Evolutionary conservation across 2,888 invertebrate species (phyloP), one percentile per base, ranked within the genome.

Genomic region (Shargacucullia verbasci): DNA sequence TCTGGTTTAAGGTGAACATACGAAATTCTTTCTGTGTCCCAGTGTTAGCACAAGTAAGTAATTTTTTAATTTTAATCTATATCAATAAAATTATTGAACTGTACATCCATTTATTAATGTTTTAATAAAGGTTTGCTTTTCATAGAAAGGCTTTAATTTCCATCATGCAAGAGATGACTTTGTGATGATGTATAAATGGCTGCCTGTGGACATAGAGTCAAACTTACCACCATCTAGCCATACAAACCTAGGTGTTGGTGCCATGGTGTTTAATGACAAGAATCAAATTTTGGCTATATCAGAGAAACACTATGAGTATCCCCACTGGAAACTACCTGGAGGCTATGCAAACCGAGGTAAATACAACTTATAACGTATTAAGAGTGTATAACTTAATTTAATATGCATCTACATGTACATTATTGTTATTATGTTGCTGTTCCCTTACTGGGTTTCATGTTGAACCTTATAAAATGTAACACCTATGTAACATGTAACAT

Each of bases 271-370:
- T 3, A 97, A 98, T 82, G 94, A 96, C 0, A 94, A 95, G 1
- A 92, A 96, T 35, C 95, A 98, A 85, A 84, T 99, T 46, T 93
- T 99, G 53, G 97, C 97, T 0, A 96, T 99, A 33, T 95, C 96
- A 61, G 99, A 99, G 83, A 96, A 95, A 81, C 95, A 95, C 82
- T 94, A 94, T 76, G 86, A 94, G 12, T 89, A 91, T 54, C 94
- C 95, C 1, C 95, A 96, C 78, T 99, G 98, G 98, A 99, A 99
- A 89, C 92, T 99, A 8, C 99, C 99, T 11, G 99, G 99, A 50
- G 99, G 99, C 49, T 97, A 97, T 91, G 97, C 98, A 12, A 97
- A 98, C 83, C 96, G 96, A 88, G 96, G 97, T 97, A 86, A 6
- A 3, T 44, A 35, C 27, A 29, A 4, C 7, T 29, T 29, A 29